Percentiles rank a stretch among this genome's conserved stretches.
phyloP scores from a whole-genome alignment of 2,888 invertebrate species.

The Cepaea hortensis region DNA sequence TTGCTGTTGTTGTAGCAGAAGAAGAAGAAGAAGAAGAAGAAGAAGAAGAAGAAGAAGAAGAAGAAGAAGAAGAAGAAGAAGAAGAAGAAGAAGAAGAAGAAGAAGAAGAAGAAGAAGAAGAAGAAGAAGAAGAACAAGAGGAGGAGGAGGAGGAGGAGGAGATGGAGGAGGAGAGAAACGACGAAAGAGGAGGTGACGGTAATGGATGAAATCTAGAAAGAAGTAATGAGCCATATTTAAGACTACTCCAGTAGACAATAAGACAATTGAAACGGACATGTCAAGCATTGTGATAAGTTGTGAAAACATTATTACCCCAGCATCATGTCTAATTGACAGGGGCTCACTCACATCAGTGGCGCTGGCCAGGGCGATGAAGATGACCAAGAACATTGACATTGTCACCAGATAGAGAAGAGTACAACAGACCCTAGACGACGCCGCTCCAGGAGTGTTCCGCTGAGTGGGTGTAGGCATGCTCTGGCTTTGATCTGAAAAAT shows the following conservation, averaged over 20 bases:
- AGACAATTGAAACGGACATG: no score
- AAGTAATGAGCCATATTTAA: no score
- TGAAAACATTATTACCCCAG: neutral
- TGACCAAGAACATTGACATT: neutral
- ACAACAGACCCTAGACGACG: neutral
- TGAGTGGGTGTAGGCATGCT: neutral
- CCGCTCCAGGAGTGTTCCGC: neutral
- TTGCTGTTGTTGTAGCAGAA: no score
- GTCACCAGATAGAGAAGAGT: neutral
- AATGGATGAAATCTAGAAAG: no score
- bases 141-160: no score
- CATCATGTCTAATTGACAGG: no score
- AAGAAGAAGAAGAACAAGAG: conserved; percentile 7
- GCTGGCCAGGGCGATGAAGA: conserved; percentile 1
- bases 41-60: neutral
- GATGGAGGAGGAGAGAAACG: no score
- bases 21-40: no score
- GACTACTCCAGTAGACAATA: no score
- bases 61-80: conserved; percentile 14
- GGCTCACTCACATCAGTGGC: neutral
- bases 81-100: conserved; percentile 15
- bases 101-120: conserved; percentile 23
- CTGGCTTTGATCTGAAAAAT: neutral
- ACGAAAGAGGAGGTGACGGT: no score
- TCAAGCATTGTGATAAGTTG: no score